Percentiles rank a stretch among this genome's conserved stretches.
Conservation (phyloP, 2,797 vertebrate genomes). For the Hippoglossus hippoglossus region DNA sequence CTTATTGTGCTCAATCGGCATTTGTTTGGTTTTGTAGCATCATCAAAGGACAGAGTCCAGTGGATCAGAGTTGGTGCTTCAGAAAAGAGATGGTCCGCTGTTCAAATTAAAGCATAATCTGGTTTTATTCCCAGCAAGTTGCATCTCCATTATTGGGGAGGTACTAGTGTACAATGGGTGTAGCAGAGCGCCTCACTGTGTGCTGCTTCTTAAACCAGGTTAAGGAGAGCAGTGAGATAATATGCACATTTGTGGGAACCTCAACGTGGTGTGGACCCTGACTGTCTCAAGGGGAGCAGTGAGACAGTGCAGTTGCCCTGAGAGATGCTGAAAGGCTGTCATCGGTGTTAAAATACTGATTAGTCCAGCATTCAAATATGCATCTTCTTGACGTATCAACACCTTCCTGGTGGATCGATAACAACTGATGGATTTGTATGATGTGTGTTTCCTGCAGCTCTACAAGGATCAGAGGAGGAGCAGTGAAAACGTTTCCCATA, state of each 20-base stretch:
- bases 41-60: no score
- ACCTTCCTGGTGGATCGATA: not conserved
- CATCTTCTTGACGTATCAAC: not conserved
- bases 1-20: no score
- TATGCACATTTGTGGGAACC: no score
- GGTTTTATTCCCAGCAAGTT: no score
- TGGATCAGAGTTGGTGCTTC: no score
- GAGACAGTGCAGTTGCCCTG: not conserved
- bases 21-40: no score
- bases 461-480: conserved; percentile 96
- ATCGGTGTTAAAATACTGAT: no score
- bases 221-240: not conserved
- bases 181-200: not conserved
- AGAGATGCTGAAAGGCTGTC: not conserved
- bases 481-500: conserved; percentile 97
- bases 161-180: not conserved
- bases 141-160: no score
- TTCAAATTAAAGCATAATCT: no score
- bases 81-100: no score
- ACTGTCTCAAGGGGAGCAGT: no score
- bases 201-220: not conserved
- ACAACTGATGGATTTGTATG: not conserved
- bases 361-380: not conserved
- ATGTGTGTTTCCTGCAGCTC: conserved; percentile 74
- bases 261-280: no score